Evolutionary conservation across 1,140 invertebrate genomes (phyloP).

Genomic region (Eupristina koningsbergeri): DNA sequence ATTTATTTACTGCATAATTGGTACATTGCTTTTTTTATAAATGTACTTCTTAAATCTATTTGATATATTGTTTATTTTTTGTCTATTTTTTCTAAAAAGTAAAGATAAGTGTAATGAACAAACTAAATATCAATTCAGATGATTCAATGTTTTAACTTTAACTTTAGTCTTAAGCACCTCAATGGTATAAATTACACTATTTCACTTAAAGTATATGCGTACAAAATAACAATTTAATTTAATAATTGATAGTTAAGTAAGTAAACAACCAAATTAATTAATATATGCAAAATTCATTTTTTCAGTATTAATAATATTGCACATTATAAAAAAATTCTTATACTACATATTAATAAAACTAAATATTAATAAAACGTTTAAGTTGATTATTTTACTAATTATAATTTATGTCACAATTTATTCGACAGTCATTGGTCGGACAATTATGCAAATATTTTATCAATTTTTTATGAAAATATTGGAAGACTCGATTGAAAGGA

Average conservation of each 20-base stretch:
- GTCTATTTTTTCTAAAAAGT: too few relatives aligned
- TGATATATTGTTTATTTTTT: too few relatives aligned
- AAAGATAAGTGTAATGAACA: too few relatives aligned
- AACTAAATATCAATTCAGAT: too few relatives aligned
- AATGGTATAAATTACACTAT: too few relatives aligned
- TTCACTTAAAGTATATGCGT: too few relatives aligned
- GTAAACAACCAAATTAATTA: not conserved
- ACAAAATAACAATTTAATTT: not conserved
- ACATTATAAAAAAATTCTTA: not conserved
- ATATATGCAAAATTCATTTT: not conserved
- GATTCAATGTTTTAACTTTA: too few relatives aligned
- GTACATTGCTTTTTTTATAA: too few relatives aligned
- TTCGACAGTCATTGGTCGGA: not conserved
- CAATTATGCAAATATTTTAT: constrained; percentile 2
- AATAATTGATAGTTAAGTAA: not conserved
- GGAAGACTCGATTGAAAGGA: not conserved
- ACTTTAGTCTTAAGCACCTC: too few relatives aligned
- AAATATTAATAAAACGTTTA: not conserved
- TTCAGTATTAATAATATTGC: not conserved
- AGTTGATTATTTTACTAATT: not conserved
- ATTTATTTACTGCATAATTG: too few relatives aligned
- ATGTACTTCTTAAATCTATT: too few relatives aligned
- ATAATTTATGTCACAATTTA: not conserved
- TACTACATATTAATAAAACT: too few relatives aligned
- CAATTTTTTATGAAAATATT: constrained; percentile 4